Conservation (phyloP, 2,888 invertebrate genomes). For the Notodonta ziczac region DNA sequence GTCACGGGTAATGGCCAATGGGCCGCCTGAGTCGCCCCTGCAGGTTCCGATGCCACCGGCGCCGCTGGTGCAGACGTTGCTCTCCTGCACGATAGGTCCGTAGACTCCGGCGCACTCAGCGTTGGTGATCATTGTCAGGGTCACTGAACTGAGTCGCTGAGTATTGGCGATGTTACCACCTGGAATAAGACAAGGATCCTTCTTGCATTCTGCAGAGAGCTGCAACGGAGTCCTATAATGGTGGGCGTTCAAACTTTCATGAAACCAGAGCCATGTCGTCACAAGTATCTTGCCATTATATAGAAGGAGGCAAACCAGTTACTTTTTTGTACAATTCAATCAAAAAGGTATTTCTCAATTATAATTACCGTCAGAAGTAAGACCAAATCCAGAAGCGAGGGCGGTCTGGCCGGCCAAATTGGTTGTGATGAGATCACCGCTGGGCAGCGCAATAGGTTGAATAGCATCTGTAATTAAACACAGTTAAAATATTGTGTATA, state of each 20-base stretch:
- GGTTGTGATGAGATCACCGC: slow-evolving; percentile 32
- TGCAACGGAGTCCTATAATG: too few species aligned
- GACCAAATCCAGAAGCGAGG: slow-evolving; percentile 60
- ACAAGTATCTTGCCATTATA: too few species aligned
- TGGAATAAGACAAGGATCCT: slow-evolving; percentile 17
- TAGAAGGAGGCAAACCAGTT: too few species aligned
- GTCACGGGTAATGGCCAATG: slow-evolving; percentile 32
- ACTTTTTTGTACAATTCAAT: too few species aligned
- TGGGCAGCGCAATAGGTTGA: slow-evolving; percentile 55
- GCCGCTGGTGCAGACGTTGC: slow-evolving; percentile 62
- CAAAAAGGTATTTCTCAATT: neutral
- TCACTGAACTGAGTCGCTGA: slow-evolving; percentile 56
- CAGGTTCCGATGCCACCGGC: slow-evolving; percentile 54
- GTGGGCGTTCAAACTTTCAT: too few species aligned
- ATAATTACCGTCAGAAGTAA: slow-evolving; percentile 51
- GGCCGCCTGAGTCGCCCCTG: slow-evolving; percentile 54
- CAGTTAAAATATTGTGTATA: too few species aligned
- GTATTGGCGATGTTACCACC: slow-evolving; percentile 41
- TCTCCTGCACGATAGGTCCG: slow-evolving; percentile 37
- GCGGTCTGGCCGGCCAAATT: slow-evolving; percentile 41
- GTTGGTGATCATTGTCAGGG: slow-evolving; percentile 53
- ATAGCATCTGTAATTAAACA: slow-evolving; percentile 43
- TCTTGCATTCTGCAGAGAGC: too few species aligned
- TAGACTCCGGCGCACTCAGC: slow-evolving; percentile 40
- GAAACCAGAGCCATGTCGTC: too few species aligned